Evolutionary conservation across 2,797 vertebrate genomes (phyloP), one percentile per base, ranked within the genome.

Genomic region (Rhynchotus rufescens): DNA sequence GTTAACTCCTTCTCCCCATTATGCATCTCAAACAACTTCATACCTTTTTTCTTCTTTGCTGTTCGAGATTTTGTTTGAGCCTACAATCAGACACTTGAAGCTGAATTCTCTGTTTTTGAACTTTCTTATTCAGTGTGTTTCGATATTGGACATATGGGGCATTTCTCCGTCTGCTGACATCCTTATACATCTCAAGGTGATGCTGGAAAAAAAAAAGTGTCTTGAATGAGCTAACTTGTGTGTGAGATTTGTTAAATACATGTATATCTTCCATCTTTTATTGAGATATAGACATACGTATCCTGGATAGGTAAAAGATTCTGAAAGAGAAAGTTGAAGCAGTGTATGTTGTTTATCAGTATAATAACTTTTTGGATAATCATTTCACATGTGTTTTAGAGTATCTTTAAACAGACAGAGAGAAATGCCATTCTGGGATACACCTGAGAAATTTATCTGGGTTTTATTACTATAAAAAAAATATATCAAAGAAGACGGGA

Each of bases 61-160:
- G 11, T 42, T 88, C 79, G 85, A 77, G 59, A 36, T 61, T 86
- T 79, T 67, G 2, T 45, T 76, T 82, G 19, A 47, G 1, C 0
- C 12, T 84, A 62, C 93, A 86, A 85, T 34, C 19, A 60, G 61
- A 71, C 6, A 36, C 2, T 16, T 65, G 66, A 22, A 57, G 57
- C 38, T 77, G 67, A 77, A 79, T 80, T 61, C 15, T 68, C 66
- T 91, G 68, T 15, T 95, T 92, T 81, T 80, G 56, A 88, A 80
- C 60, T 81, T 93, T 44, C 10, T 44, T 72, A 13, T 84, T 94
- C 87, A 92, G 36, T n/a, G 83, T 40, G 26, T 52, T 30, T 38
- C 0, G 0, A 25, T 11, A 84, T 12, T 5, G 66, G 2, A 0
- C 5, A 23, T n/a, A 60, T 9, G 30, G 4, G 54, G 17, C 47